These are phyloP conservation scores for Indri indri DNA, from an alignment of 2,113 vertebrate genomes.

Conservation along the genomic window DNA sequence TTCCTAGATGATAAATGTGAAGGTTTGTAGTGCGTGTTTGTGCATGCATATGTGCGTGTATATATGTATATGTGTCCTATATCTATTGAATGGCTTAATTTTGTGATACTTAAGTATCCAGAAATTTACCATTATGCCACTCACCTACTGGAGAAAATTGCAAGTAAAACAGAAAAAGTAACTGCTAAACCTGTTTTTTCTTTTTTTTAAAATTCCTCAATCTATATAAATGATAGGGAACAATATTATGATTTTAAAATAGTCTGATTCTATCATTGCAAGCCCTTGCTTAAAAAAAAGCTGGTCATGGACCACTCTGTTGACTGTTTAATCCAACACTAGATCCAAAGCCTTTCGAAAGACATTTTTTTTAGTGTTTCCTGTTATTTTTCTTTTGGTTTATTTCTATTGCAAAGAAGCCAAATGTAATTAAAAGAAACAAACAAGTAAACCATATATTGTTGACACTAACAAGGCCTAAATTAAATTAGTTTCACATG, in stretches of 20 bases:
- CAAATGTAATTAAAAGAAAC: conserved; percentile 42
- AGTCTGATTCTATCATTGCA: background rate
- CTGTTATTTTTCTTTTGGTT: background rate
- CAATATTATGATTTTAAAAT: background rate
- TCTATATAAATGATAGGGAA: background rate
- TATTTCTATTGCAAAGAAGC: conserved; percentile 17
- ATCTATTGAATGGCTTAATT: background rate
- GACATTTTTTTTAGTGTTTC: background rate
- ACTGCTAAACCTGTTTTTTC: background rate
- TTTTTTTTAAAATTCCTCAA: background rate
- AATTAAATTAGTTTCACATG: conserved; percentile 18
- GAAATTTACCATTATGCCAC: background rate
- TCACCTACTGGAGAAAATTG: background rate
- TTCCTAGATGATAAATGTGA: background rate
- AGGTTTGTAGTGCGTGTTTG: background rate
- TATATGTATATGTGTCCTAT: accelerated
- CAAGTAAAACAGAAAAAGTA: background rate
- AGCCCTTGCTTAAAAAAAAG: background rate
- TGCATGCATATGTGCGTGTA: too few species aligned
- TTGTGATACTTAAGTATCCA: background rate
- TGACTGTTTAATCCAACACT: background rate
- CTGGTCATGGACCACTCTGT: background rate
- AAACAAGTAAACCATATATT: background rate
- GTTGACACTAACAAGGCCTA: background rate
- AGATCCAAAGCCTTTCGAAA: background rate